These are phyloP conservation scores for Alligator mississippiensis DNA, from an alignment of 2,113 vertebrate species.

Conservation along the genomic window DNA sequence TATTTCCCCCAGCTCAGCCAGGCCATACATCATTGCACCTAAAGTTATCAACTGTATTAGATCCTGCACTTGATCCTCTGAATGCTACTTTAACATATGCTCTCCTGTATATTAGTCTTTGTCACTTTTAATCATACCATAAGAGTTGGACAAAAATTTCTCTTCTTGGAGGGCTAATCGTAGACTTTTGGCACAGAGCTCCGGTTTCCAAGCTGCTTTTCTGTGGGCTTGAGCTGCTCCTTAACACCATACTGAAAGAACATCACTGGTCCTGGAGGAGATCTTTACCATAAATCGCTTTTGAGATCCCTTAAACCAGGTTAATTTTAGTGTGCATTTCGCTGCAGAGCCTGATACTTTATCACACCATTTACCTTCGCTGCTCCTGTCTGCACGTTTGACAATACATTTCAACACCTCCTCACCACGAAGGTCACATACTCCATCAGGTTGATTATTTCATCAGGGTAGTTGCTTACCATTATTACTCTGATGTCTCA, in stretches of 20 bases:
- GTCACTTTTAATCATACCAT: constrained; percentile 13
- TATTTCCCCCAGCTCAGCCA: neutral
- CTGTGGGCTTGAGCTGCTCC: too few species aligned
- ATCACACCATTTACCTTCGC: neutral
- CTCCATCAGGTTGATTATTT: fast-evolving
- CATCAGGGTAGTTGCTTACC: neutral
- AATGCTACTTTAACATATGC: neutral
- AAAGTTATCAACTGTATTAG: neutral
- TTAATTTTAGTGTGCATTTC: neutral
- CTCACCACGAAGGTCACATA: neutral
- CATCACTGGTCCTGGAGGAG: neutral
- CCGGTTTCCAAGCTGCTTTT: too few species aligned
- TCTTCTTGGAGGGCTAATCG: too few species aligned
- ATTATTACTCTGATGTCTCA: neutral
- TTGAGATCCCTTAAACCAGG: neutral
- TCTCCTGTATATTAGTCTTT: neutral
- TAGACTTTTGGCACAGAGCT: too few species aligned
- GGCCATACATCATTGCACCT: neutral
- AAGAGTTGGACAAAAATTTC: too few species aligned
- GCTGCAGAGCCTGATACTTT: neutral
- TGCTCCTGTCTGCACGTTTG: fast-evolving
- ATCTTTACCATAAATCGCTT: neutral
- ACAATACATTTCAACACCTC: fast-evolving
- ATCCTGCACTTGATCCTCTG: neutral
- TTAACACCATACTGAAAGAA: neutral